phyloP scores from a whole-genome alignment of 2,113 vertebrate genomes.

The Pseudolaguvia tuberculata region DNA sequence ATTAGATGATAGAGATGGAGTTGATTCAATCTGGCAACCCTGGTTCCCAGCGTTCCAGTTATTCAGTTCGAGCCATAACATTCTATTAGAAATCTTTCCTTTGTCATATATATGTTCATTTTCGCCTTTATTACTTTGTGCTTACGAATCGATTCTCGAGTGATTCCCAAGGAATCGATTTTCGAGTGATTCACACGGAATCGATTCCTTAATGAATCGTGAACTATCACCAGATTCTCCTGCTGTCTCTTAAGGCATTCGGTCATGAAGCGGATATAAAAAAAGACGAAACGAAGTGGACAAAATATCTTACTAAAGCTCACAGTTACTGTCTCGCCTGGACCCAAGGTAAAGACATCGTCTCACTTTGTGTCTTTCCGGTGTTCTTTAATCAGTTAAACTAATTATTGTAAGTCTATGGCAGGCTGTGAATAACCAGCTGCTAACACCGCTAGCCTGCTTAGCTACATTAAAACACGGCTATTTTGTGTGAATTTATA shows the following conservation, averaged over 20 bases:
- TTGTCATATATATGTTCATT: neutral
- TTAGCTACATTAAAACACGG: neutral
- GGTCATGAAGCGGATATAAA: constrained; percentile 7
- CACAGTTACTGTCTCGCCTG: neutral
- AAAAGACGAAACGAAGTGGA: neutral
- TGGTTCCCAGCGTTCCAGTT: no score
- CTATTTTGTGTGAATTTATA: neutral
- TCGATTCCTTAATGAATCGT: neutral
- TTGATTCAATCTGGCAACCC: neutral
- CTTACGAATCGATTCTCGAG: neutral
- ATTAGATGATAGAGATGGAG: no score
- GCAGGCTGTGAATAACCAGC: neutral
- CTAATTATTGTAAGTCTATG: neutral
- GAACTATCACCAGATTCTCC: neutral
- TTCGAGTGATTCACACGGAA: neutral
- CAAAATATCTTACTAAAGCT: neutral
- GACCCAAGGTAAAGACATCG: constrained; percentile 16
- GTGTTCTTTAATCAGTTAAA: neutral
- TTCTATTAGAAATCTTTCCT: no score
- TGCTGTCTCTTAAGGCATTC: constrained; percentile 3
- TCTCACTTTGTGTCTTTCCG: neutral
- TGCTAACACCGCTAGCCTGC: constrained; percentile 13
- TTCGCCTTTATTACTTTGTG: neutral
- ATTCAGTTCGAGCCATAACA: no score
- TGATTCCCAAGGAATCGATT: constrained; percentile 2